Base-by-base conservation (phyloP, 2,113 vertebrate species). In the Paradoxurus hermaphroditus region DNA sequence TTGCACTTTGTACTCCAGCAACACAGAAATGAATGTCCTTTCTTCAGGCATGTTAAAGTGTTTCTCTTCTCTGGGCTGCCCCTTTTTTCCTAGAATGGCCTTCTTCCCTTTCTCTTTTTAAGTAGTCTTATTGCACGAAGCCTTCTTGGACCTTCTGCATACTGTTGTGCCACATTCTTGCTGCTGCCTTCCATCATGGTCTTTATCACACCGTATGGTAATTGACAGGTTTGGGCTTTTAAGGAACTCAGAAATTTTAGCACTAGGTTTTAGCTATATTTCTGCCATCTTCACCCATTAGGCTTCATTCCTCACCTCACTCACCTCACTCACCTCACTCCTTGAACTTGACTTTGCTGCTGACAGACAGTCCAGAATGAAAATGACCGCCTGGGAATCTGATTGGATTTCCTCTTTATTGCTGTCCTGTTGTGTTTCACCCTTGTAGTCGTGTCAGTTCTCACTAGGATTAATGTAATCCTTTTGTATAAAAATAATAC, bases 361-460 rank as follows among this genome's bases (percentile, higher is more conserved):
- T 96, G 68, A 95, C 73, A 86, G 67, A 85, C 68, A 90, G 95
- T 94, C 79, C 94, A 81, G 59, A 90, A 78, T 92, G 91, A 94
- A 94, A 94, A 70, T 90, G 68, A 96, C 49, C 49, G 87, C 59
- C 84, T 92, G 65, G 95, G 88, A 96, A 83, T 94, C 79, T 59
- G 87, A 65, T 94, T 93, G 59, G n/a, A 90, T 95, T 96, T 94
- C 81, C 51, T 92, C 44, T 87, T 96, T 86, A 90, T 90, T 95
- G 62, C 46, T 94, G 25, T 78, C 39, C 19, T 34, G 25, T 91
- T 92, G 67, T 92, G 25, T 94, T 89, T 93, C 7, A 77, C 34
- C 36, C 46, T 87, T 90, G 81, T 79, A 87, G 73, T 94, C 94
- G 53, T 97, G 85, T 90, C 46, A 56, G 4, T 90, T 97, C 46